Conservation (phyloP, 2,113 vertebrate genomes). For the Pholis gunnellus region DNA sequence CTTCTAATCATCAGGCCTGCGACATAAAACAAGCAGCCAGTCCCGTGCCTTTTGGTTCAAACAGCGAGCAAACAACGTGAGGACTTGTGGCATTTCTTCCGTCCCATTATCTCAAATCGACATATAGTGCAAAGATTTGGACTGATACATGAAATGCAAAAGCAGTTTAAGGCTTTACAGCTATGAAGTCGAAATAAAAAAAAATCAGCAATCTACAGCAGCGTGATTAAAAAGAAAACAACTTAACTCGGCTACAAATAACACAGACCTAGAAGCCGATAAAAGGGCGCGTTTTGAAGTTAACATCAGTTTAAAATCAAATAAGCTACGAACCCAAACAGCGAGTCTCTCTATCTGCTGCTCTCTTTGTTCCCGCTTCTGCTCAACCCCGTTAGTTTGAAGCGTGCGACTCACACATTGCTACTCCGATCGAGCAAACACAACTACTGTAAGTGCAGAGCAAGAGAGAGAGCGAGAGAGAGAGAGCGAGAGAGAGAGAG, state of each 20-base stretch:
- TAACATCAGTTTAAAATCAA: conserved; percentile 52
- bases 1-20: conserved; percentile 7
- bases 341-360: conserved; percentile 66
- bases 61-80: conserved; percentile 23
- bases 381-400: conserved; percentile 67
- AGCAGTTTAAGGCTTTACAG: conserved; percentile 3
- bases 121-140: not conserved
- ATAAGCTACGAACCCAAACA: conserved; percentile 75
- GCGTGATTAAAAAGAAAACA: not conserved
- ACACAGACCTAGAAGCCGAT: conserved; percentile 20
- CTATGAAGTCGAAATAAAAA: not conserved
- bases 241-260: conserved; percentile 29
- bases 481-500: conserved; percentile 48
- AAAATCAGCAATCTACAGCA: conserved; percentile 20
- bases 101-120: conserved; percentile 36
- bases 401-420: conserved; percentile 68
- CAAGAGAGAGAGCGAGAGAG: conserved; percentile 44
- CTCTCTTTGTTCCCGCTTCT: conserved; percentile 75
- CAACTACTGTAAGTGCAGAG: conserved; percentile 57
- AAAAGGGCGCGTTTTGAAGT: conserved; percentile 20
- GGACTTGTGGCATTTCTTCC: conserved; percentile 34
- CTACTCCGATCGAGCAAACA: conserved; percentile 77
- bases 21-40: not conserved
- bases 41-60: not conserved
- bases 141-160: conserved; percentile 8